A percentile compares a stretch with the other conserved stretches of the same genome.
Evolutionary conservation across 2,888 invertebrate genomes (phyloP).

Genomic region (Malachius bipustulatus): DNA sequence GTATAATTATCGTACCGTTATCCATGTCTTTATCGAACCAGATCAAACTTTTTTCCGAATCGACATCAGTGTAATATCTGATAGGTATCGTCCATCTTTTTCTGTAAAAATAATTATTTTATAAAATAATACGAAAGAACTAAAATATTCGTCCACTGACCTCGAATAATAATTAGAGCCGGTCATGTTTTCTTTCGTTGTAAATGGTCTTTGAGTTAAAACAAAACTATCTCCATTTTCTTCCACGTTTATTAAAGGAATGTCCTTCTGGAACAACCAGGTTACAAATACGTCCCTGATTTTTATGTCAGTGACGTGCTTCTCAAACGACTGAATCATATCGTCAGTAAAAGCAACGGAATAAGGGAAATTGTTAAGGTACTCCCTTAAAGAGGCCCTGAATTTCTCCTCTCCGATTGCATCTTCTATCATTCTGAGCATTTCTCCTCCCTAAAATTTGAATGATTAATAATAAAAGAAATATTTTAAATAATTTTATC

Average conservation of each 20-base stretch:
- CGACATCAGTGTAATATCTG: too few species aligned
- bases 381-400: background rate
- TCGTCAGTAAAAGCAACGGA: background rate
- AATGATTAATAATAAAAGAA: too few species aligned
- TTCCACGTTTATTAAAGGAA: background rate
- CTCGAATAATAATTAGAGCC: too few species aligned
- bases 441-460: background rate
- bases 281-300: background rate
- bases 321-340: background rate
- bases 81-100: too few species aligned
- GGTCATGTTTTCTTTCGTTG: too few species aligned
- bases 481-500: too few species aligned
- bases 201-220: constrained; percentile 1
- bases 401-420: constrained; percentile 1
- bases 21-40: too few species aligned
- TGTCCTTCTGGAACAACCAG: background rate
- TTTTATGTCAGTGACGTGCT: background rate
- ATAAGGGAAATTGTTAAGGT: background rate
- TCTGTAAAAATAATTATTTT: too few species aligned
- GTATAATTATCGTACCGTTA: too few species aligned
- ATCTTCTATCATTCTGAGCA: background rate
- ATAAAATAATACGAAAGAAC: too few species aligned
- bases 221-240: background rate
- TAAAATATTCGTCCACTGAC: too few species aligned
- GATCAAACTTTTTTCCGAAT: too few species aligned